Conservation (phyloP, 2,113 vertebrate genomes). For the Tretioscincus oriximinensis region DNA sequence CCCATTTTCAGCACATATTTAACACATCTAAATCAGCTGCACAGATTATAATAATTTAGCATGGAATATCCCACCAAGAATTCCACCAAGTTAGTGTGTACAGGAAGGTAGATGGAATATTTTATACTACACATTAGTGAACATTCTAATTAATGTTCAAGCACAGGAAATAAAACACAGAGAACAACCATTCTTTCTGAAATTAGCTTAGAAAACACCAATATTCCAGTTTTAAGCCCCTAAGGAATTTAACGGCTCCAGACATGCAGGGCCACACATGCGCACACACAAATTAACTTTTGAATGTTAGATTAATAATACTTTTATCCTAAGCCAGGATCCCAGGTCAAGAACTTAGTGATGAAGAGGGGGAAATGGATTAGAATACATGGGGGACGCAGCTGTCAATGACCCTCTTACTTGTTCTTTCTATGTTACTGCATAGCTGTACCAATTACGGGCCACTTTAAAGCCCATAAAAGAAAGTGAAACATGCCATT, state of each 20-base stretch:
- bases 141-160: background rate
- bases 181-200: background rate
- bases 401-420: slow-evolving; percentile 23
- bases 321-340: slow-evolving; percentile 13
- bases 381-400: slow-evolving; percentile 9
- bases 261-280: too few species aligned
- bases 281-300: background rate
- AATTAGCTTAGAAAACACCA: background rate
- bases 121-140: background rate
- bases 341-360: slow-evolving; percentile 31
- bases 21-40: too few species aligned
- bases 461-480: slow-evolving; percentile 44
- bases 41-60: background rate
- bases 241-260: background rate
- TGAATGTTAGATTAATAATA: background rate
- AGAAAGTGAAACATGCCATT: slow-evolving; percentile 45
- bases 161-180: background rate
- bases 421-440: slow-evolving; percentile 32
- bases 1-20: too few species aligned
- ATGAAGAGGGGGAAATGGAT: slow-evolving; percentile 44
- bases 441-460: slow-evolving; percentile 41
- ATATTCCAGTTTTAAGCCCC: background rate
- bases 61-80: background rate
- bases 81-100: background rate
- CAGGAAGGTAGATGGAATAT: background rate